Evolutionary conservation across 1,140 invertebrate genomes (phyloP).

Genomic region (Brachionus rotundiformis): DNA sequence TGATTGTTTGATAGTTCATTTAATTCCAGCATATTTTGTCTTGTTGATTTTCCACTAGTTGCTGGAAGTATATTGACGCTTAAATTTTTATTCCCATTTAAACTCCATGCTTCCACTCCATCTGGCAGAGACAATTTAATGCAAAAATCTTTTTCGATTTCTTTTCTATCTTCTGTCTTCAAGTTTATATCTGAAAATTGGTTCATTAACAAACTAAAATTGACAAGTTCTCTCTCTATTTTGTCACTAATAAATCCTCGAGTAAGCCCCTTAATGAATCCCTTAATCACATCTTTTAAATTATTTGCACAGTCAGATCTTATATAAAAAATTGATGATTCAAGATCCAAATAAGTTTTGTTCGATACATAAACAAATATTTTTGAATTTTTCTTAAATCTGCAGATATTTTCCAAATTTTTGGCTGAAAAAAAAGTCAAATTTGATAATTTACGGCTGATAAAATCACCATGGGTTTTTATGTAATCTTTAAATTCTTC

Average conservation of each 20-base stretch:
- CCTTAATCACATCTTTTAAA: slow-evolving; percentile 15
- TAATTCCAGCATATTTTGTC: slow-evolving; percentile 9
- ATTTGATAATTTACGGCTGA: not conserved
- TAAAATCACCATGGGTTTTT: not conserved
- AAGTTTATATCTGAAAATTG: not conserved
- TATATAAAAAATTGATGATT: slow-evolving; percentile 14
- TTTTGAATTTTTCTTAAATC: not conserved
- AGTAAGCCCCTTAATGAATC: not conserved
- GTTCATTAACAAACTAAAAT: slow-evolving; percentile 27
- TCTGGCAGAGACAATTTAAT: not conserved
- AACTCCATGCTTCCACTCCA: not conserved
- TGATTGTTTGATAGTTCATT: not conserved
- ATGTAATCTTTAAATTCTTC: not conserved
- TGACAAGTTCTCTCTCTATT: not conserved
- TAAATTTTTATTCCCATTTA: not conserved
- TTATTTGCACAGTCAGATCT: slow-evolving; percentile 14
- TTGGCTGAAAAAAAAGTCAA: slow-evolving; percentile 1
- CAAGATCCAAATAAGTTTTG: slow-evolving; percentile 3
- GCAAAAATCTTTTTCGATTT: slow-evolving; percentile 25
- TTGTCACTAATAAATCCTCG: not conserved
- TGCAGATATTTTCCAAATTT: not conserved
- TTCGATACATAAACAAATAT: not conserved
- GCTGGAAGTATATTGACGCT: not conserved
- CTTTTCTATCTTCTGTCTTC: not conserved
- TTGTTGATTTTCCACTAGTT: not conserved